These are phyloP conservation scores for Enteromius mattozi DNA, from an alignment of 2,797 vertebrate genomes.

Conservation along the genomic window DNA sequence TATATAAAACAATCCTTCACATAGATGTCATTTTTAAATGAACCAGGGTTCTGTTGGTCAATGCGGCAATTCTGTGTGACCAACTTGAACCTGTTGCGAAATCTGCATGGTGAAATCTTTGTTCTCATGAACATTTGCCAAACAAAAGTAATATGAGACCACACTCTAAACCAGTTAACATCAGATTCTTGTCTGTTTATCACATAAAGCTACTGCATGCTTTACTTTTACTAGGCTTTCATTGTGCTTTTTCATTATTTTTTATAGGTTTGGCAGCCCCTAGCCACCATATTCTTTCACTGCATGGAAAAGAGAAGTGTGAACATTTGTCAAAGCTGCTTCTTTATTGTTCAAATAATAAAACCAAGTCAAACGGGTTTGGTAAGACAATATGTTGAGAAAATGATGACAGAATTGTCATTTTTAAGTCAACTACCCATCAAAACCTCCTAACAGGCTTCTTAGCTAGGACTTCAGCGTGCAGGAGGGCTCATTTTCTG, in stretches of 20 bases:
- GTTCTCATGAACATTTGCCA: not conserved
- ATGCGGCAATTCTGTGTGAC: not conserved
- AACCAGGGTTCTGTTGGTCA: not conserved
- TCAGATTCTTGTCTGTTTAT: not conserved
- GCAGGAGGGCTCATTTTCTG: not conserved
- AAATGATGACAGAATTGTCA: not conserved
- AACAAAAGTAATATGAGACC: not conserved
- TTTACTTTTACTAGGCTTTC: not conserved
- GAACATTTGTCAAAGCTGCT: not conserved
- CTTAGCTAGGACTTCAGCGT: not conserved
- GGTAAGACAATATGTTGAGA: not conserved
- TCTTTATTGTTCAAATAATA: not conserved
- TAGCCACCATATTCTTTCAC: not conserved
- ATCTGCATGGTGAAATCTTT: not conserved
- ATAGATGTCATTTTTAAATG: not conserved
- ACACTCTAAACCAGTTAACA: not conserved
- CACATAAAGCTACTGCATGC: not conserved
- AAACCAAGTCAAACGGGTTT: not conserved
- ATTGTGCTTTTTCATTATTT: not conserved
- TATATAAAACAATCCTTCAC: not conserved
- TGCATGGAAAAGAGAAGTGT: not conserved
- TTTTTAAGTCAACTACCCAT: constrained; percentile 1
- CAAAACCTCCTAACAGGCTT: not conserved
- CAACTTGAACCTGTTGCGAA: not conserved
- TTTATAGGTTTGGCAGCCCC: not conserved